Evolutionary conservation across 2,797 vertebrate species (phyloP), one percentile per base, ranked within the genome.

Genomic region (Acanthis flammea): DNA sequence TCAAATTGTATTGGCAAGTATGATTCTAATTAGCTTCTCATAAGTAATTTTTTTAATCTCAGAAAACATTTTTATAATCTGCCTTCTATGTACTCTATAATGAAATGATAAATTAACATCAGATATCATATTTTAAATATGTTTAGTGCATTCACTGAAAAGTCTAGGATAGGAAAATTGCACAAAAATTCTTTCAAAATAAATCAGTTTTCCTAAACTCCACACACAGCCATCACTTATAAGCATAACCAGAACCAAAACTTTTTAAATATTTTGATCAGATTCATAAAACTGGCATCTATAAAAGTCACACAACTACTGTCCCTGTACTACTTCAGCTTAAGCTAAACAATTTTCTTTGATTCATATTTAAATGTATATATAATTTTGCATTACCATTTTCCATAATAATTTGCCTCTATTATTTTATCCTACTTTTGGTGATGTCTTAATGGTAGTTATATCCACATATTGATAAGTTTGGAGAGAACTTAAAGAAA

Each of bases 201-300:
- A 31, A 58, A 67, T 77, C 18, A 60, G 2, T 44, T 86, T 3
- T 51, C 25, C 27, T 54, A 63, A 77, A 47, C 8, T 48, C 15
- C 9, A 35, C 7, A 58, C 0, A 0, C 1, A 9, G 21, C 18
- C 1, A 16, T 15, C 1, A 1, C 6, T 55, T 77, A 48, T 18
- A 70, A 62, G 57, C 57, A 65, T 21, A 50, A 44, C 4, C 9
- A 54, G 8, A 44, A 77, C 2, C 2, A 54, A 48, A 71, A 14
- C 1, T 39, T 51, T 28, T 74, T 48, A 71, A 60, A 23, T 5
- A 44, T 55, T 83, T 80, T 74, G 3, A 45, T 61, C 50, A 67
- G 12, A 30, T 48, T 37, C 7, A 22, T 3, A 80, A 79, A 80
- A 80, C 23, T 30, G 3, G 12, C 8, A 44, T 21, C 23, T 57